phyloP scores from a whole-genome alignment of 2,888 invertebrate genomes.

The Amphipoea lucens region DNA sequence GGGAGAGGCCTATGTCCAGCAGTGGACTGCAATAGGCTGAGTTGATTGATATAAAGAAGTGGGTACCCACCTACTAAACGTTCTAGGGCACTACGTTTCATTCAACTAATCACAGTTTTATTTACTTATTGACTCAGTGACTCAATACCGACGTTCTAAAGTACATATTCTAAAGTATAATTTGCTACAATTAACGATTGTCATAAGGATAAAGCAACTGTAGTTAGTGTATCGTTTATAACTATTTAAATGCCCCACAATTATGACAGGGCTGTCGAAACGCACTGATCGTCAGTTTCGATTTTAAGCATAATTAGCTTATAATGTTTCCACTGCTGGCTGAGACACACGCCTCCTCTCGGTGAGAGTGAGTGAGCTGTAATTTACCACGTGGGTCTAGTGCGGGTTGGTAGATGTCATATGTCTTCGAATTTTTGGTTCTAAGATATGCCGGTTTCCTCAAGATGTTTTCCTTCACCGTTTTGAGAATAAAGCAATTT shows the following conservation, averaged over 20 bases:
- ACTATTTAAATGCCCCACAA: constrained; percentile 57
- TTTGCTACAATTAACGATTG: constrained; percentile 62
- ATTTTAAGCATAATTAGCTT: no score
- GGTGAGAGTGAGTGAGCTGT: background rate
- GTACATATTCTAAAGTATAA: constrained; percentile 42
- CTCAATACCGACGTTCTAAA: constrained; percentile 31
- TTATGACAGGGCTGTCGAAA: constrained; percentile 58
- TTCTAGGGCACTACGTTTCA: background rate
- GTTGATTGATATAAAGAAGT: background rate
- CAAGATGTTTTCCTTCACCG: background rate
- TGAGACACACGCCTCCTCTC: background rate
- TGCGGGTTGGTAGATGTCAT: background rate
- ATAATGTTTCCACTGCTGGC: background rate
- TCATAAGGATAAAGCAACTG: constrained; percentile 63
- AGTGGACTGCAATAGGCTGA: background rate
- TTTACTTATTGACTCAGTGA: constrained; percentile 39
- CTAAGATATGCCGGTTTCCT: background rate
- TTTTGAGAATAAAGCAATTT: background rate
- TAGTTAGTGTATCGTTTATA: constrained; percentile 60
- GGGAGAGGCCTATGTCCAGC: background rate
- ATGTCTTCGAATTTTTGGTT: background rate
- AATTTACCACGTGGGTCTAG: background rate
- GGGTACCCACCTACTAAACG: background rate
- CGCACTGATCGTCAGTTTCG: background rate
- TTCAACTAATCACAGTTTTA: constrained; percentile 3